phyloP scores from a whole-genome alignment of 2,888 invertebrate species.

The Anagyrus pseudococci region DNA sequence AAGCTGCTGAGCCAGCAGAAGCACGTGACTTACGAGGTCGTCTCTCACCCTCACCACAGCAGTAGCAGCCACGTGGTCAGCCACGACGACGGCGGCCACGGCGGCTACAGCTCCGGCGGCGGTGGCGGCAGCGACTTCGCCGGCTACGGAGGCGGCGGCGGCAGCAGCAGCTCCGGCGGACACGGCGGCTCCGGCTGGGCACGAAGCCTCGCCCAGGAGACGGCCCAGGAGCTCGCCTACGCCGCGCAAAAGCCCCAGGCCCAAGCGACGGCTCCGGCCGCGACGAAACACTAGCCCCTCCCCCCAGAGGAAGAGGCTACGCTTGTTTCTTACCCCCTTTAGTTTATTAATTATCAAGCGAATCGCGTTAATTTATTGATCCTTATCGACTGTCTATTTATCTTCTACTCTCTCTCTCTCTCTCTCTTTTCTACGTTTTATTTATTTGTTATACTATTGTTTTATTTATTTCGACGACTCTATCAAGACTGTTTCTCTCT shows the following conservation, averaged over 20 bases:
- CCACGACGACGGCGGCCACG: slow-evolving; percentile 68
- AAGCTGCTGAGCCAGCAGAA: slow-evolving; percentile 82
- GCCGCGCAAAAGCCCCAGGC: slow-evolving; percentile 73
- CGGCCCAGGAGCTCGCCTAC: slow-evolving; percentile 81
- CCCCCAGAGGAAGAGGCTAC: not conserved
- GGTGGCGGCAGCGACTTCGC: slow-evolving; percentile 64
- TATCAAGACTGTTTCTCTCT: no score
- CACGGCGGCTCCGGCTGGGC: slow-evolving; percentile 70
- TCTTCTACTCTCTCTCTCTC: slow-evolving; percentile 5
- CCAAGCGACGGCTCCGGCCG: no score
- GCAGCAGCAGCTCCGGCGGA: slow-evolving; percentile 68
- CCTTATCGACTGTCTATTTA: not conserved
- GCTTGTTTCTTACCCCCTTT: not conserved
- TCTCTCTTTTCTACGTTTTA: no score
- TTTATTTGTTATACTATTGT: no score
- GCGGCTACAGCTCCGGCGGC: slow-evolving; percentile 66
- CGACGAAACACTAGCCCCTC: not conserved
- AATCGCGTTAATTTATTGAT: slow-evolving; percentile 15
- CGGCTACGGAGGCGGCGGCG: slow-evolving; percentile 62
- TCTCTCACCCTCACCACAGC: slow-evolving; percentile 83
- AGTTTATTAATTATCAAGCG: no score
- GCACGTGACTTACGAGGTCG: slow-evolving; percentile 87
- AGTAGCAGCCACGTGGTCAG: slow-evolving; percentile 74
- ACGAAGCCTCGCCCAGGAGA: slow-evolving; percentile 64
- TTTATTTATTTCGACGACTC: no score